Percentiles rank a stretch among this genome's conserved stretches.
phyloP scores from a whole-genome alignment of 2,888 invertebrate genomes.

The Molorchus minor region DNA sequence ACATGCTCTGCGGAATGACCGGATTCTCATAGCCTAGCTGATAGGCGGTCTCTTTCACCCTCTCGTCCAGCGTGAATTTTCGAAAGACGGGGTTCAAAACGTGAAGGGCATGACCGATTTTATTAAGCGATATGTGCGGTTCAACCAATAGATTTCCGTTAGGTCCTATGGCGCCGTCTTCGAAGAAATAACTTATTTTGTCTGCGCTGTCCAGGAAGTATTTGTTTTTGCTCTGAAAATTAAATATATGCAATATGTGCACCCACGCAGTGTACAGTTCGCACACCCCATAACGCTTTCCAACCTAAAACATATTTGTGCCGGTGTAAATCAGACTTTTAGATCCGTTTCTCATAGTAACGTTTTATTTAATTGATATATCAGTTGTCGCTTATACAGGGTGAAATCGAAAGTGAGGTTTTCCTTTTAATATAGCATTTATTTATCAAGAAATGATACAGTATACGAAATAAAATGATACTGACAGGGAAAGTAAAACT shows the following conservation, averaged over 20 bases:
- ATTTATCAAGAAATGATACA: too few species aligned
- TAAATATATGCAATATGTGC: conserved; percentile 12
- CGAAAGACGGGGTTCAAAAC: conserved; percentile 82
- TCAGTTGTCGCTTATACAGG: too few species aligned
- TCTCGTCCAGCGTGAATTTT: conserved; percentile 83
- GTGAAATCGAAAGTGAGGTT: too few species aligned
- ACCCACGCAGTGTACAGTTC: too few species aligned
- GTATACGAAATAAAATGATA: too few species aligned
- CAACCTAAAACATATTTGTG: too few species aligned
- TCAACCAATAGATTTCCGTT: conserved; percentile 79
- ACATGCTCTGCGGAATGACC: conserved; percentile 94
- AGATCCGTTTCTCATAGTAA: too few species aligned
- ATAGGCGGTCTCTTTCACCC: conserved; percentile 79
- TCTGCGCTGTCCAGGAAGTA: conserved; percentile 94
- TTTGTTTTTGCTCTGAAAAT: conserved; percentile 68
- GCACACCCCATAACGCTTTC: too few species aligned
- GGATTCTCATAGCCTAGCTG: conserved; percentile 81
- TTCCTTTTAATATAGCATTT: too few species aligned
- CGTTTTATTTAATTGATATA: too few species aligned
- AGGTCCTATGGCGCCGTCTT: conserved; percentile 79
- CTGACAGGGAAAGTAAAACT: too few species aligned
- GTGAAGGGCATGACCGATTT: conserved; percentile 92
- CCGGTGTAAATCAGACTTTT: too few species aligned
- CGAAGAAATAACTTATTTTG: conserved; percentile 92
- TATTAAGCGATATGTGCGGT: conserved; percentile 74